These are phyloP conservation scores for Hippocampus abdominalis DNA, from an alignment of 2,113 vertebrate species.

Conservation along the genomic window DNA sequence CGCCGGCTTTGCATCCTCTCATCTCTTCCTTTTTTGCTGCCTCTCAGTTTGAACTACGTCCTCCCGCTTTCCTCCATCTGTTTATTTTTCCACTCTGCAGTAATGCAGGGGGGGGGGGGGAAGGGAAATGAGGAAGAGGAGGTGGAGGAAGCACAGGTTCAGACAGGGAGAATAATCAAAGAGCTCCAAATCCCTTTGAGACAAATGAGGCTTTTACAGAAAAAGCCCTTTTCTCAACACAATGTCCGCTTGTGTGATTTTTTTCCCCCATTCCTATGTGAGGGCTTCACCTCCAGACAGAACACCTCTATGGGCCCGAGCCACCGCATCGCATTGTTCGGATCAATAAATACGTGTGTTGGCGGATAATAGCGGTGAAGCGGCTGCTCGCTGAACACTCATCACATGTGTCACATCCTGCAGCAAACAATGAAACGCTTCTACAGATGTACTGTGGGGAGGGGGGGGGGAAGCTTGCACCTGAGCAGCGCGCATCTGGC, in stretches of 20 bases:
- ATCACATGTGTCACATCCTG: constrained; percentile 46
- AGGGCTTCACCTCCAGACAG: constrained; percentile 10
- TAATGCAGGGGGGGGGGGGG: constrained; percentile 8
- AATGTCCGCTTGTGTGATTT: constrained; percentile 54
- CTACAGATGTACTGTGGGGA: constrained; percentile 34
- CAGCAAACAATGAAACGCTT: constrained; percentile 43
- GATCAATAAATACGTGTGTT: constrained; percentile 64
- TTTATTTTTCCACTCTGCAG: constrained; percentile 56
- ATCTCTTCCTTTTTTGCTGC: constrained; percentile 24
- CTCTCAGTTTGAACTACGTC: constrained; percentile 59
- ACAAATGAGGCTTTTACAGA: constrained; percentile 48
- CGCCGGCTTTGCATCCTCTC: constrained; percentile 37
- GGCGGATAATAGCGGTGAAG: constrained; percentile 62
- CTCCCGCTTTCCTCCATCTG: constrained; percentile 59
- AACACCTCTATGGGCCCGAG: constrained; percentile 5
- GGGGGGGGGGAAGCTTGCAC: not conserved
- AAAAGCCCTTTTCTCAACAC: constrained; percentile 29
- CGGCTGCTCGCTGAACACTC: constrained; percentile 50
- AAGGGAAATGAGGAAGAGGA: constrained; percentile 18
- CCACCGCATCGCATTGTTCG: constrained; percentile 46
- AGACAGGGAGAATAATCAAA: constrained; percentile 49
- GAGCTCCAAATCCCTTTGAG: constrained; percentile 42
- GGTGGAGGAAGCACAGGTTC: constrained; percentile 25
- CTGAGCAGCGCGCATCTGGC: not conserved
- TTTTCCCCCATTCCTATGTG: not conserved